These are phyloP conservation scores for Drosophila trapezifrons DNA, from an alignment of 1,140 invertebrate species.

Conservation along the genomic window DNA sequence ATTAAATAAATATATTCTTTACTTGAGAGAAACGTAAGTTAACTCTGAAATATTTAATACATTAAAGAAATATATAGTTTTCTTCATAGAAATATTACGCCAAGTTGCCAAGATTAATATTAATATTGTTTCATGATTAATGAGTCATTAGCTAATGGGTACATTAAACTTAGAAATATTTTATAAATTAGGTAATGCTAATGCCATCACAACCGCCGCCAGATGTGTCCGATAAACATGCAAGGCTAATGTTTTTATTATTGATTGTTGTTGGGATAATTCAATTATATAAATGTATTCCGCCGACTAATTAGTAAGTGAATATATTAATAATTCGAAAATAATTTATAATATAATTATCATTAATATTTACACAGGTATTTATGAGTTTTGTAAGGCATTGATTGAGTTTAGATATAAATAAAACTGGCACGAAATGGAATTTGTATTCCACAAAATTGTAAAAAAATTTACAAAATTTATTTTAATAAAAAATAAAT, in stretches of 20 bases:
- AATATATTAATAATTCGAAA: neutral
- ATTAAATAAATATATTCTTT: constrained; percentile 1
- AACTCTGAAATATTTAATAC: neutral
- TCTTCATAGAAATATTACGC: neutral
- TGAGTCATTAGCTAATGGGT: constrained; percentile 6
- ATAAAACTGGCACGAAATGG: neutral
- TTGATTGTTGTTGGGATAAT: constrained; percentile 6
- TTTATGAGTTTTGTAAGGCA: constrained; percentile 1
- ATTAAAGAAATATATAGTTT: neutral
- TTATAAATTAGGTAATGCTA: constrained; percentile 25
- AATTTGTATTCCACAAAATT: neutral
- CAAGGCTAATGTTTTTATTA: constrained; percentile 10
- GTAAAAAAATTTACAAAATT: neutral
- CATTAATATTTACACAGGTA: constrained; percentile 4
- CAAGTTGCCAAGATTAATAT: neutral
- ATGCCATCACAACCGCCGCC: constrained; percentile 1
- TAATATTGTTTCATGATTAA: constrained; percentile 16
- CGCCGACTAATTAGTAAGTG: neutral
- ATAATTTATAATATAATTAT: constrained; percentile 13
- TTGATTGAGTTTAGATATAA: neutral
- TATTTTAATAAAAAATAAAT: neutral
- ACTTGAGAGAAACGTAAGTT: neutral
- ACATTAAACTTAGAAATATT: constrained; percentile 14
- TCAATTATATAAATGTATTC: constrained; percentile 31
- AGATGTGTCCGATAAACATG: constrained; percentile 12